Evolutionary conservation across 2,797 vertebrate genomes (phyloP).

Genomic region (Bradypodion ventrale): DNA sequence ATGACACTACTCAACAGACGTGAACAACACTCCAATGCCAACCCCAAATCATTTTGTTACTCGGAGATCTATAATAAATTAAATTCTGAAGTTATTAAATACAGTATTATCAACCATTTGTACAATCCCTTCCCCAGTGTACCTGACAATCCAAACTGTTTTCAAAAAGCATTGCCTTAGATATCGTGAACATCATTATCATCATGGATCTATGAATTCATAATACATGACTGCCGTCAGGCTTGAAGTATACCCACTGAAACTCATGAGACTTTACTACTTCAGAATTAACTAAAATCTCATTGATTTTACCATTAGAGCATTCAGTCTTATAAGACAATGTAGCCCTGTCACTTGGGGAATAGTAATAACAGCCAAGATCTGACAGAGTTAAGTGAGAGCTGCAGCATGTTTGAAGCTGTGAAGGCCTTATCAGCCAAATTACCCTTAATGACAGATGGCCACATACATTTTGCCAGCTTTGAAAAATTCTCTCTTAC

Average conservation of each 20-base stretch:
- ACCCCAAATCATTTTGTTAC: neutral
- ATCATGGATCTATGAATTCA: conserved; percentile 63
- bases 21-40: neutral
- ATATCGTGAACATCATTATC: conserved; percentile 69
- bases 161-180: conserved; percentile 41
- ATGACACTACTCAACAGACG: neutral
- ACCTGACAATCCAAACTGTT: conserved; percentile 66
- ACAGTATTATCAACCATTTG: conserved; percentile 46
- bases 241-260: neutral
- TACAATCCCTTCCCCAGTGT: conserved; percentile 57
- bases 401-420: conserved; percentile 9
- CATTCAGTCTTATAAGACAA: conserved; percentile 57
- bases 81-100: conserved; percentile 48
- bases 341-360: conserved; percentile 51
- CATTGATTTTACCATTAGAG: conserved; percentile 57
- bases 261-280: neutral
- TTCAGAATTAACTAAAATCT: conserved; percentile 4
- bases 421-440: conserved; percentile 28
- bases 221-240: neutral
- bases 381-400: conserved; percentile 16
- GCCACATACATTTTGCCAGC: neutral
- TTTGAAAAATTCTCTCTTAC: neutral
- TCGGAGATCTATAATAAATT: conserved; percentile 9
- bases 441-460: conserved; percentile 6
- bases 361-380: conserved; percentile 47